Conservation (phyloP, 2,797 vertebrate species). For the Poeciliopsis gracilis region DNA sequence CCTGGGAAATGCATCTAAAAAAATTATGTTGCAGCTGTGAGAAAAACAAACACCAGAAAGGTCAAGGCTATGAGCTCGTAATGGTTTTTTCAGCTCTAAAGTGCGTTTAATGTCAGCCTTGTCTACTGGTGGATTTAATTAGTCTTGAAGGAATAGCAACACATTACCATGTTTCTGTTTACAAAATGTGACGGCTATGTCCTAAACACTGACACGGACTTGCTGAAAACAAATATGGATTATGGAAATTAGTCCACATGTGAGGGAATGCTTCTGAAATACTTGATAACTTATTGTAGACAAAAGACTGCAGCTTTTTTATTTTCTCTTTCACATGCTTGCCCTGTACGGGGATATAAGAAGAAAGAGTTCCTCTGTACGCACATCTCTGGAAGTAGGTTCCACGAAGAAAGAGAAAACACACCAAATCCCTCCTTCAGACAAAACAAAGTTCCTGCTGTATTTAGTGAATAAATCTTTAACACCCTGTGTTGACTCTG, state of each 20-base stretch:
- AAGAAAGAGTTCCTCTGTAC: constrained; percentile 19
- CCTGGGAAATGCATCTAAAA: constrained; percentile 31
- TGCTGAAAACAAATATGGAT: constrained; percentile 48
- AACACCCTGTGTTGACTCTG: neutral
- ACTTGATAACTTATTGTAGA: constrained; percentile 12
- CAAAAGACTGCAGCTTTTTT: constrained; percentile 4
- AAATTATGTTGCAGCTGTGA: constrained; percentile 7
- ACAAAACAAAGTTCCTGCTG: constrained; percentile 32
- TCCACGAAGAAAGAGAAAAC: constrained; percentile 22
- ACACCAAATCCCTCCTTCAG: constrained; percentile 15
- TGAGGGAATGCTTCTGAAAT: constrained; percentile 41
- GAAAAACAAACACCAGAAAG: constrained; percentile 50
- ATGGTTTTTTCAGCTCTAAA: constrained; percentile 24
- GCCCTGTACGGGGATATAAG: constrained; percentile 17
- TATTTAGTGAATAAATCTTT: neutral
- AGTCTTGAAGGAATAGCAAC: constrained; percentile 63
- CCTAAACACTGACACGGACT: constrained; percentile 39
- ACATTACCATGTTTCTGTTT: constrained; percentile 46
- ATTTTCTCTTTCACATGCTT: constrained; percentile 31
- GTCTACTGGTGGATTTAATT: constrained; percentile 60
- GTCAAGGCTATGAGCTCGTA: constrained; percentile 43
- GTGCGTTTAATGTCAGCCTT: constrained; percentile 62
- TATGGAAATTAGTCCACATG: constrained; percentile 38
- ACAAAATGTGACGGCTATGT: constrained; percentile 45
- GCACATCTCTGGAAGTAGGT: constrained; percentile 8